Percentiles rank a stretch among this genome's conserved stretches.
Conservation (phyloP, 2,113 vertebrate species). For the Laticauda laticaudata region DNA sequence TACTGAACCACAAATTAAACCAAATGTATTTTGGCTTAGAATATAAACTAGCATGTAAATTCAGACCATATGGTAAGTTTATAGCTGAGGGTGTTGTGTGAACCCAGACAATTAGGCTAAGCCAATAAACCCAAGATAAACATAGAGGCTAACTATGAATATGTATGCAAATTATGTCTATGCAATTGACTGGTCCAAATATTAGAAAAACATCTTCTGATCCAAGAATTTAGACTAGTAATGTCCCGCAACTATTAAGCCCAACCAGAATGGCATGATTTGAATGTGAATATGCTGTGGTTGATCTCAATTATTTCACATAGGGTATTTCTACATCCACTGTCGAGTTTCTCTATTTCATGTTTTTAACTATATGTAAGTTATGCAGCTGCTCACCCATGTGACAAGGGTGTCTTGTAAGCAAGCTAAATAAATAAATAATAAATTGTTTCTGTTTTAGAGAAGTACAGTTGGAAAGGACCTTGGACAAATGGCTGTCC, state of each 20-base stretch:
- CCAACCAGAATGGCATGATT: neutral
- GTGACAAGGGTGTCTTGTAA: neutral
- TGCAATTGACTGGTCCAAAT: neutral
- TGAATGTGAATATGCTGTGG: neutral
- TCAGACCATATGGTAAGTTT: neutral
- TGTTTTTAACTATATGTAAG: neutral
- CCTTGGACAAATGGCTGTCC: neutral
- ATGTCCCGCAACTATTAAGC: neutral
- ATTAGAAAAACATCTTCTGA: neutral
- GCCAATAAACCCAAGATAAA: neutral
- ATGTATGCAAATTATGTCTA: neutral
- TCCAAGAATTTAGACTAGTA: neutral
- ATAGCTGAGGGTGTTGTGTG: neutral
- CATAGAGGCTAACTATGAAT: neutral
- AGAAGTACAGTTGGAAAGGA: neutral
- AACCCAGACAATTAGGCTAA: neutral
- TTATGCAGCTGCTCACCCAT: neutral
- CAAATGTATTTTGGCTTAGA: neutral
- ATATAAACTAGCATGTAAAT: neutral
- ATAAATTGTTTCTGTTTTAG: neutral
- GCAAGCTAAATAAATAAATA: neutral
- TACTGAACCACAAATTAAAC: neutral
- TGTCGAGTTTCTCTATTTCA: neutral
- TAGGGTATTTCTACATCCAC: neutral
- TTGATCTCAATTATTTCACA: neutral